Evolutionary conservation across 1,140 invertebrate species (phyloP).

Genomic region (Phthorimaea operculella): DNA sequence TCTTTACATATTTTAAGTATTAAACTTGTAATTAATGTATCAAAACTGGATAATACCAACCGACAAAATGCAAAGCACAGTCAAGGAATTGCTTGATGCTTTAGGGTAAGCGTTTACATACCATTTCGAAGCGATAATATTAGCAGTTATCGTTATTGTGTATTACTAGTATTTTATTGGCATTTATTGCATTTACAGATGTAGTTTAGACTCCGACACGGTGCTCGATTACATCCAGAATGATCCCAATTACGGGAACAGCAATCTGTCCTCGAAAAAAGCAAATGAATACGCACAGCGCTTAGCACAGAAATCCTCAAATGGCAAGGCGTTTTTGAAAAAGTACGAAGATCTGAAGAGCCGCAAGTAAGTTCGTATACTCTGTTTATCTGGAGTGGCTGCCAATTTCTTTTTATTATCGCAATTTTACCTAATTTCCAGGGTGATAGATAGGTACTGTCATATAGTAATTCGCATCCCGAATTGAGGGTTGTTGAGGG

Average conservation of each 20-base stretch:
- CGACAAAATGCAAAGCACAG: constrained; percentile 60
- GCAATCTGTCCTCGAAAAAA: constrained; percentile 56
- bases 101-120: constrained; percentile 43
- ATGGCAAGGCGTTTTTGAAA: constrained; percentile 57
- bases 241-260: constrained; percentile 62
- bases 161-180: constrained; percentile 12
- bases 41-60: constrained; percentile 51
- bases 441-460: too few relatives aligned
- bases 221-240: constrained; percentile 64
- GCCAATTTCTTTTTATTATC: too few relatives aligned
- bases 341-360: constrained; percentile 63
- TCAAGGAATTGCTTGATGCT: constrained; percentile 62
- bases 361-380: constrained; percentile 45
- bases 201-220: constrained; percentile 60
- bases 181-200: constrained; percentile 45
- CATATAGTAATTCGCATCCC: too few relatives aligned
- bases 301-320: constrained; percentile 54
- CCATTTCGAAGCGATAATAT: constrained; percentile 5
- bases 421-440: too few relatives aligned
- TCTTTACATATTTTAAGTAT: constrained; percentile 19
- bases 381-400: too few relatives aligned
- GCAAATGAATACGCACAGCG: constrained; percentile 59
- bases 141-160: constrained; percentile 15
- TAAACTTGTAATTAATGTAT: constrained; percentile 48
- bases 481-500: too few relatives aligned